These are phyloP conservation scores for Ophonus ardosiacus DNA, from an alignment of 2,888 invertebrate genomes.

Conservation along the genomic window DNA sequence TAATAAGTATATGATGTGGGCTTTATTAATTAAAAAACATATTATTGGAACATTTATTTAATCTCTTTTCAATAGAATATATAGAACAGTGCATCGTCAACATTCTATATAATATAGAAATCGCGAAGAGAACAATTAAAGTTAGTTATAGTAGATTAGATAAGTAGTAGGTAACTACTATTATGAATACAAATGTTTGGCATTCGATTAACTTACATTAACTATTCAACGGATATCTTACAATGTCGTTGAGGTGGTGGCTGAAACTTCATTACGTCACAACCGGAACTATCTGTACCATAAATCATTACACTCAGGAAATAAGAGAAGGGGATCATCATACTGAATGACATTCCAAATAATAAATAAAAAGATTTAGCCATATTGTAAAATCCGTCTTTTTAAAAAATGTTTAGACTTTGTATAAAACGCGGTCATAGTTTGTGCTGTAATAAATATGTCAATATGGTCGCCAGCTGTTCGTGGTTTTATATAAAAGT, in stretches of 20 bases:
- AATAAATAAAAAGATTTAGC: neutral
- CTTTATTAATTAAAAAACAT: neutral
- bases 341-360: slow-evolving; percentile 11
- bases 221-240: slow-evolving; percentile 44
- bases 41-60: slow-evolving; percentile 62
- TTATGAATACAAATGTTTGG: slow-evolving; percentile 60
- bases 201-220: slow-evolving; percentile 55
- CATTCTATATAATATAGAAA: slow-evolving; percentile 59
- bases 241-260: slow-evolving; percentile 42
- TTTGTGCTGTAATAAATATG: too few species aligned
- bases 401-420: too few species aligned
- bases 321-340: neutral
- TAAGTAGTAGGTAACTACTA: slow-evolving; percentile 18
- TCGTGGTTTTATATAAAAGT: too few species aligned
- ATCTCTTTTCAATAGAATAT: slow-evolving; percentile 60
- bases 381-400: neutral
- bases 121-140: slow-evolving; percentile 45
- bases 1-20: neutral
- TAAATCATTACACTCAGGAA: slow-evolving; percentile 4
- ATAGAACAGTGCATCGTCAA: slow-evolving; percentile 61
- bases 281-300: slow-evolving; percentile 33
- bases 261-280: slow-evolving; percentile 18
- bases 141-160: slow-evolving; percentile 38
- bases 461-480: too few species aligned
- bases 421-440: too few species aligned